Base-by-base conservation (phyloP, 2,797 vertebrate species). In the Cuculus canorus region DNA sequence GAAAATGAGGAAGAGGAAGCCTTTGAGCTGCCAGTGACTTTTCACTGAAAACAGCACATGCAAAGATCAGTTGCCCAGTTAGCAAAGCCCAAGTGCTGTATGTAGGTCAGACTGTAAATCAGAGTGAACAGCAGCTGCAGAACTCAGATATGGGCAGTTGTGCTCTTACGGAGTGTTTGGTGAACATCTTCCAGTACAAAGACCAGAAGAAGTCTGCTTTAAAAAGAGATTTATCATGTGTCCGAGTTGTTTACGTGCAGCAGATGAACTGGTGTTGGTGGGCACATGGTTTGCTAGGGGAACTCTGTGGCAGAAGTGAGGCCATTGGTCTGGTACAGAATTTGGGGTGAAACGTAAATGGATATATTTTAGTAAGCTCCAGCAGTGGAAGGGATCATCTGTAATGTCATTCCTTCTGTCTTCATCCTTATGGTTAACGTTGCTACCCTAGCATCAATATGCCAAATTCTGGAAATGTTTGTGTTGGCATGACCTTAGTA, bases 101-200 rank as follows among this genome's bases (percentile, higher is more conserved):
- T 82, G 35, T 92, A 89, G 91, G 89, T 93, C 86, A 79, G 60
- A 28, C 48, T 66, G 84, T 92, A 89, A 92, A 82, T 88, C 54
- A 76, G 54, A 88, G 59, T 56, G 63, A 72, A 16, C n/a, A 86
- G 90, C 93, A 94, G 77, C 93, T 96, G 93, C 69, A 76, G 57
- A 57, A 25, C 63, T 88, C 47, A 57, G 85, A 65, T 1, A 9
- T 27, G 33, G 90, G 61, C 86, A 94, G n/a, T 8, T 50, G 10
- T 65, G 61, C 54, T 91, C 61, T 88, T 57, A 47, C 94, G 54
- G 73, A 81, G 30, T n/a, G n/a, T 65, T 88, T 72, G 45, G 54
- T 50, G 60, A 83, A 50, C 61, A 41, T n/a, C 41, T 61, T 89
- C 32, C 39, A 10, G 69, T 86, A 57, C 52, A 47, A 61, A 71